These are phyloP conservation scores for Bettongia penicillata DNA, from an alignment of 2,113 vertebrate genomes.

Conservation along the genomic window DNA sequence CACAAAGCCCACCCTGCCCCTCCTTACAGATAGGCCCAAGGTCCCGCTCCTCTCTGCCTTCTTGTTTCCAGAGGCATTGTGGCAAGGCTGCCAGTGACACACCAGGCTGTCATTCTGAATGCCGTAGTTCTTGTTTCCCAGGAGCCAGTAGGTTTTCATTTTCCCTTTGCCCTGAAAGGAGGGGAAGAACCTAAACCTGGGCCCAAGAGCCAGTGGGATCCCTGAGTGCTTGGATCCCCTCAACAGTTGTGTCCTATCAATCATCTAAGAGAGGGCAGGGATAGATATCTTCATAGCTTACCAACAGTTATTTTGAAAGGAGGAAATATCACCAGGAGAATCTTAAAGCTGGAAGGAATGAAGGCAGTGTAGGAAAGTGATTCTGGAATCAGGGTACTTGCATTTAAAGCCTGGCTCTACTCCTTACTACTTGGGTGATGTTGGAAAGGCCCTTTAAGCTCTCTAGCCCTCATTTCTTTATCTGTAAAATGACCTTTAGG, in stretches of 20 bases:
- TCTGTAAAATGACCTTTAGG: background rate
- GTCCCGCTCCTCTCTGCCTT: constrained; percentile 76
- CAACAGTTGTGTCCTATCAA: background rate
- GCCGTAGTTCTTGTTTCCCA: constrained; percentile 93
- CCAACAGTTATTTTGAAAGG: background rate
- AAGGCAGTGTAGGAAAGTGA: background rate
- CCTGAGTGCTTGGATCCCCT: background rate
- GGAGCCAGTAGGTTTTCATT: constrained; percentile 94
- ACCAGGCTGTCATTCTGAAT: constrained; percentile 94
- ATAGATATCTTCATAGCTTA: background rate
- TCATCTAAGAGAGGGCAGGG: background rate
- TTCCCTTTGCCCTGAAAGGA: constrained; percentile 89
- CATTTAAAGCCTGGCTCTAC: background rate
- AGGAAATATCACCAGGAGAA: background rate
- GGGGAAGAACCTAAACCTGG: background rate
- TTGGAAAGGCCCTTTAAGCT: background rate
- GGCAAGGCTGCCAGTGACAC: constrained; percentile 91
- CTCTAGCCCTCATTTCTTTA: background rate
- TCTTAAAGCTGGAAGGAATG: background rate
- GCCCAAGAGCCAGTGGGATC: background rate
- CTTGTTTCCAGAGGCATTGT: constrained; percentile 82
- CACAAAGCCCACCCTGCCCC: background rate
- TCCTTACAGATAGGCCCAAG: constrained; percentile 84
- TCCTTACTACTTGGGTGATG: background rate
- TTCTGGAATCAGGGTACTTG: background rate